Evolutionary conservation across 37 sponge, comb jelly and placozoan species (phyloP).

Genomic region (Ianthella basta): DNA sequence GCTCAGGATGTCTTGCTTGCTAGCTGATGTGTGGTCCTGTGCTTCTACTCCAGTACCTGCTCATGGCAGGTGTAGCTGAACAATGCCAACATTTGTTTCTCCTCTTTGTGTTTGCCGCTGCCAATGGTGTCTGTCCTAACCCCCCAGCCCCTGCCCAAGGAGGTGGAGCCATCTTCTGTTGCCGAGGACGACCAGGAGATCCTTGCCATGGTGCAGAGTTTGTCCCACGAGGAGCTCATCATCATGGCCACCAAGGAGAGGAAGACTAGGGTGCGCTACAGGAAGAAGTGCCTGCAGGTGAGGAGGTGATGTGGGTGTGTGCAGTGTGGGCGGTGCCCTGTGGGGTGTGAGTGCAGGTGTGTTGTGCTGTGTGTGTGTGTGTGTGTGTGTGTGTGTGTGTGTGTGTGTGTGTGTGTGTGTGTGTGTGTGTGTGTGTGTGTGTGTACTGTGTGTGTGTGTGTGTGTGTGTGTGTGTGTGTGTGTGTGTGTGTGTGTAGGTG

Average conservation of each 20-base stretch:
- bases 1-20: no score
- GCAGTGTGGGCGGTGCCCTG: no score
- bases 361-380: neutral
- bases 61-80: no score
- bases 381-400: neutral
- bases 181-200: slow-evolving; percentile 33
- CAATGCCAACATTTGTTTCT: neutral
- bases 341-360: neutral
- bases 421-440: neutral
- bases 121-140: neutral
- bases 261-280: slow-evolving; percentile 49
- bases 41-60: no score
- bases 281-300: slow-evolving; percentile 62
- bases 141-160: neutral
- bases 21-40: no score
- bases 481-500: neutral
- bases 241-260: slow-evolving; percentile 44
- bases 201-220: slow-evolving; percentile 21
- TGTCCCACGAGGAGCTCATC: slow-evolving; percentile 54
- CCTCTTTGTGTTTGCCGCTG: neutral
- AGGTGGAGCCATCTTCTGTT: neutral
- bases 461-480: neutral
- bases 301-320: neutral
- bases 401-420: neutral
- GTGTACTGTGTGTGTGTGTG: neutral